Percentiles rank a stretch among this genome's conserved stretches.
Conservation (phyloP, 2,797 vertebrate species). For the Amblyraja radiata region DNA sequence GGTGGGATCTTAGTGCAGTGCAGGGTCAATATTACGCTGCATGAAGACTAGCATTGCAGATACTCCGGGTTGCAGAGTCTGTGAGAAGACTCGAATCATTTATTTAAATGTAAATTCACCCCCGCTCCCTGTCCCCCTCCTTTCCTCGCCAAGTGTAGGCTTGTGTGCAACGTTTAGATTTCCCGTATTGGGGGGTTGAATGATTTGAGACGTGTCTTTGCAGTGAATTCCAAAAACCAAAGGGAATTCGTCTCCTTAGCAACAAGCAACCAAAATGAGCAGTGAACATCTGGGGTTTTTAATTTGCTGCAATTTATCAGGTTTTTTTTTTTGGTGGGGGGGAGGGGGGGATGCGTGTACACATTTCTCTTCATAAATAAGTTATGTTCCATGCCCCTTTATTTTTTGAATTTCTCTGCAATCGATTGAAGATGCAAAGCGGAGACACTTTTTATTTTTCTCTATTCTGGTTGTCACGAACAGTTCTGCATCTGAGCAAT, state of each 20-base stretch:
- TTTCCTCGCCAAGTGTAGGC: neutral
- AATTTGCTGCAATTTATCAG: neutral
- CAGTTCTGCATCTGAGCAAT: slow-evolving; percentile 64
- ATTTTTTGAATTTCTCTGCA: neutral
- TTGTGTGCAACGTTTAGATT: neutral
- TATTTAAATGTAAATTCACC: neutral
- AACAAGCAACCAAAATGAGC: neutral
- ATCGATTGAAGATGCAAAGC: slow-evolving; percentile 44
- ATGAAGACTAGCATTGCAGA: slow-evolving; percentile 17
- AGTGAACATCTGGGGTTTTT: neutral
- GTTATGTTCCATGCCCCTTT: neutral
- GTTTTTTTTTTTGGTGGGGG: neutral
- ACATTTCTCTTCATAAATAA: neutral
- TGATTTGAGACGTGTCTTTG: neutral
- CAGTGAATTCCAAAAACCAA: neutral
- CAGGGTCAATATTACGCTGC: neutral
- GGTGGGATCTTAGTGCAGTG: slow-evolving; percentile 26
- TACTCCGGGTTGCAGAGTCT: neutral
- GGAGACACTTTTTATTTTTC: slow-evolving; percentile 41
- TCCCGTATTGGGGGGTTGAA: neutral
- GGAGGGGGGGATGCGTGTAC: too few species aligned
- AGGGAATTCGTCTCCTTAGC: neutral
- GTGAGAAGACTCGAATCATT: neutral
- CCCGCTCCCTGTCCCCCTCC: neutral
- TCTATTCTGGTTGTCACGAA: slow-evolving; percentile 44